Evolutionary conservation across 2,113 vertebrate genomes (phyloP).

Genomic region (Ornithorhynchus anatinus): DNA sequence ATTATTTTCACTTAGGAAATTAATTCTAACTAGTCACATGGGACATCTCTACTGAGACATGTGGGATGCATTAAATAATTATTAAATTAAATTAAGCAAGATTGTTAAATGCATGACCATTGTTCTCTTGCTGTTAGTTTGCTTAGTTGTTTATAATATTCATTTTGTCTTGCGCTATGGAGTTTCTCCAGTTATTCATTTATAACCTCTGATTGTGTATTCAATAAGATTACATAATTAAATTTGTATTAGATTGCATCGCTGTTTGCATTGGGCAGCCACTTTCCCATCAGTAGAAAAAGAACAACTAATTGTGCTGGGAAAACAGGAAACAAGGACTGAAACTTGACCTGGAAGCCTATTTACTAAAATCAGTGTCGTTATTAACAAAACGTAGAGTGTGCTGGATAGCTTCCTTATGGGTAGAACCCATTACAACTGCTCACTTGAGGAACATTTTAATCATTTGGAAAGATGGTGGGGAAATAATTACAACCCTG

Average conservation of each 20-base stretch:
- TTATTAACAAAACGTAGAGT: neutral
- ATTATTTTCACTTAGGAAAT: conserved; percentile 24
- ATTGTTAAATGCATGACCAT: conserved; percentile 26
- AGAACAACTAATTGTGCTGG: neutral
- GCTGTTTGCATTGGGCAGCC: neutral
- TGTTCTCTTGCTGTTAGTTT: neutral
- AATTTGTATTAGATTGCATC: conserved; percentile 6
- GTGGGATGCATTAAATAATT: neutral
- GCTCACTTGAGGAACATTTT: neutral
- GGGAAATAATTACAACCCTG: neutral
- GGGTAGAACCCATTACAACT: too few species aligned
- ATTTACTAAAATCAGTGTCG: conserved; percentile 2
- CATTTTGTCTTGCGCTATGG: neutral
- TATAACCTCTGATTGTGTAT: conserved; percentile 13
- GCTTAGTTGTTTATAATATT: neutral
- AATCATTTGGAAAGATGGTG: conserved; percentile 1
- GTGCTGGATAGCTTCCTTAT: conserved; percentile 8
- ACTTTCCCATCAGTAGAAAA: neutral
- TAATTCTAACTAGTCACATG: too few species aligned
- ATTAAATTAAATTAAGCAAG: conserved; percentile 18
- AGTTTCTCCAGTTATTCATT: conserved; percentile 7
- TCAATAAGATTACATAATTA: neutral
- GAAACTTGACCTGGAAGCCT: conserved; percentile 11
- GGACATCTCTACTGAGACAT: neutral
- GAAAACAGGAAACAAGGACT: neutral